Conservation (phyloP, 2,113 vertebrate species). For the Syngnathus floridae region DNA sequence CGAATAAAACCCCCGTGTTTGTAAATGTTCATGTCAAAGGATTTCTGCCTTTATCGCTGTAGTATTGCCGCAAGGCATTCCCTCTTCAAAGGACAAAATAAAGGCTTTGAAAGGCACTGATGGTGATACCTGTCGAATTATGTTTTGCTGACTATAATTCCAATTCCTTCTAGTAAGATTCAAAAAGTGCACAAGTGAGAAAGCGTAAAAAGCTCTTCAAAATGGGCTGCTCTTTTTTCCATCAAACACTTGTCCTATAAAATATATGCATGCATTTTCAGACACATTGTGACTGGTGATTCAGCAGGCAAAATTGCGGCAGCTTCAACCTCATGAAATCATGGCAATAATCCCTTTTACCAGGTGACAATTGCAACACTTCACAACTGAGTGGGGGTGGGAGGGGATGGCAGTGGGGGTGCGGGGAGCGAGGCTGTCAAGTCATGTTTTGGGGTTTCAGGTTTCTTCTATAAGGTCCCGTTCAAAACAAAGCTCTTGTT, state of each 20-base stretch:
- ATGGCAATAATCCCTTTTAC: constrained; percentile 35
- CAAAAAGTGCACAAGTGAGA: neutral
- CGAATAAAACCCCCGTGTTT: neutral
- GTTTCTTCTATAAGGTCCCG: neutral
- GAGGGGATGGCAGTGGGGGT: too few species aligned
- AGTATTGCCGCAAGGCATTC: constrained; percentile 16
- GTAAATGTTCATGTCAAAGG: neutral
- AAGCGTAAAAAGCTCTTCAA: neutral
- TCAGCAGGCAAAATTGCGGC: constrained; percentile 44
- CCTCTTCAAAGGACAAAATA: constrained; percentile 18
- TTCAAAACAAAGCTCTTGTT: neutral
- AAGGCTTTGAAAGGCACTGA: constrained; percentile 27
- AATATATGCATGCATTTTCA: constrained; percentile 34
- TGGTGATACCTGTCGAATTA: constrained; percentile 8
- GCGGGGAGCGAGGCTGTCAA: neutral
- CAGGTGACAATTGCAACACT: constrained; percentile 25
- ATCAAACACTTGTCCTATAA: neutral
- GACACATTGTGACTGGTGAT: constrained; percentile 40
- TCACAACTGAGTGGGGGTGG: neutral
- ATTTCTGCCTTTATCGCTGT: constrained; percentile 28
- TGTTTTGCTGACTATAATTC: neutral
- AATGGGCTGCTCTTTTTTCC: neutral
- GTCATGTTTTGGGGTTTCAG: neutral
- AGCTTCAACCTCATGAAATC: constrained; percentile 31
- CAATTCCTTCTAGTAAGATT: neutral